Base-by-base conservation (phyloP, 2,797 vertebrate genomes). In the Cossypha dichroa region DNA sequence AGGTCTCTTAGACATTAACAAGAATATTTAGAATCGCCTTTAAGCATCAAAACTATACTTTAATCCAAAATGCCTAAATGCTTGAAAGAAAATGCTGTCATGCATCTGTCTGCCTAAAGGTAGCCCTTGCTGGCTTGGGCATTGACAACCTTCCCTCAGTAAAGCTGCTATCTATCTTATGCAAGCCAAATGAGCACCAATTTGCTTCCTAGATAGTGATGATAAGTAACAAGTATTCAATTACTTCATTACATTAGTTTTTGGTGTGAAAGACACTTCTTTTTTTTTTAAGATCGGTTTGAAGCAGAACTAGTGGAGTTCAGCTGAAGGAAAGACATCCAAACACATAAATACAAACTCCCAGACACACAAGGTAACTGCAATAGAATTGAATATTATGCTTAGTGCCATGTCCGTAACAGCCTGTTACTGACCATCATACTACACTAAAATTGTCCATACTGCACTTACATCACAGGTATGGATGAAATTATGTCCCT, bases 21-120 rank as follows among this genome's bases (percentile, higher is more conserved):
- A 68, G 78, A 68, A 77, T 91, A 96, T 85, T 90, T 74, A 94
- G 58, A 89, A 92, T 51, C 20, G 55, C 28, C 28, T 94, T 70
- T 49, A 77, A 79, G 59, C 46, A 85, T 75, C 29, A 77, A 74
- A 94, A 51, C 79, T 64, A 16, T 45, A 52, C 46, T 84, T 92
- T 68, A 81, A 95, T 66, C 14, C 51, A 56, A 68, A 92, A 91
- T 69, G 22, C 18, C 46, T 62, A 55, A 76, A 77, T 45, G 48
- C 28, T 74, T 64, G 31, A 45, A 86, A 87, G 23, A 91, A 96
- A 91, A 87, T 54, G 29, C 22, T 73, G 25, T 33, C n/a, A 67
- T 36, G 40, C 17, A 34, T 18, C 60, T 72, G 28, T 55, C 62
- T 85, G 56, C 31, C 63, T 74, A 63, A 46, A 67, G n/a, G 7